These are phyloP conservation scores for Latrodectus hesperus DNA, from an alignment of 2,888 invertebrate species.

Conservation along the genomic window DNA sequence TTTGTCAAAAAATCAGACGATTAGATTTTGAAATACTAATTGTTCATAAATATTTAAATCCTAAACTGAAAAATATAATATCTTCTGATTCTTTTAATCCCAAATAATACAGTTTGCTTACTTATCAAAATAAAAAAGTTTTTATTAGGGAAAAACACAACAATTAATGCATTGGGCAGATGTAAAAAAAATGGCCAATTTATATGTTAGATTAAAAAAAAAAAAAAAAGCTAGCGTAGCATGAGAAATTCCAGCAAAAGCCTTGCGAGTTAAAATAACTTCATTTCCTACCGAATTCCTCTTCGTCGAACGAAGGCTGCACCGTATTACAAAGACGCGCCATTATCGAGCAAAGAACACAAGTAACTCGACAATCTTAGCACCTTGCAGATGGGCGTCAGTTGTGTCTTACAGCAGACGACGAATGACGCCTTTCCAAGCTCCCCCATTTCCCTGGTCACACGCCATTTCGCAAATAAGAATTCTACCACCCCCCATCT, in stretches of 20 bases:
- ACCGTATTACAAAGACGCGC: slow-evolving; percentile 33
- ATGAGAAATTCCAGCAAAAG: background rate
- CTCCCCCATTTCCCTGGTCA: slow-evolving; percentile 36
- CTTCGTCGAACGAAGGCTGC: slow-evolving; percentile 25
- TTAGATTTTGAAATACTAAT: too few relatives aligned
- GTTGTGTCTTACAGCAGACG: slow-evolving; percentile 26
- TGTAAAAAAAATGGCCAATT: too few relatives aligned
- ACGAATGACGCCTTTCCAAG: slow-evolving; percentile 32
- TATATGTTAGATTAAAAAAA: background rate
- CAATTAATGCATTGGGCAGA: too few relatives aligned
- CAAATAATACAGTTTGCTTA: too few relatives aligned
- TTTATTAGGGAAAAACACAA: too few relatives aligned
- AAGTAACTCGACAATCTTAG: slow-evolving; percentile 3
- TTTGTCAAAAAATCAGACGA: too few relatives aligned
- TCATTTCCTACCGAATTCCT: slow-evolving; percentile 47
- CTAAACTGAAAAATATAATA: too few relatives aligned
- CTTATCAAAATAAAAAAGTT: too few relatives aligned
- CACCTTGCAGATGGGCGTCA: slow-evolving; percentile 44
- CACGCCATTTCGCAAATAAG: slow-evolving; percentile 61
- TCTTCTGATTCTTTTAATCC: too few relatives aligned
- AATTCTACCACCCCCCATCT: slow-evolving; percentile 7
- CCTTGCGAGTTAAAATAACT: background rate
- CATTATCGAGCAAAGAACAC: slow-evolving; percentile 14
- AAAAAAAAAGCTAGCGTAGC: background rate
- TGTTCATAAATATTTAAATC: too few relatives aligned